phyloP scores from a whole-genome alignment of 2,888 invertebrate genomes.

The Achlya flavicornis region DNA sequence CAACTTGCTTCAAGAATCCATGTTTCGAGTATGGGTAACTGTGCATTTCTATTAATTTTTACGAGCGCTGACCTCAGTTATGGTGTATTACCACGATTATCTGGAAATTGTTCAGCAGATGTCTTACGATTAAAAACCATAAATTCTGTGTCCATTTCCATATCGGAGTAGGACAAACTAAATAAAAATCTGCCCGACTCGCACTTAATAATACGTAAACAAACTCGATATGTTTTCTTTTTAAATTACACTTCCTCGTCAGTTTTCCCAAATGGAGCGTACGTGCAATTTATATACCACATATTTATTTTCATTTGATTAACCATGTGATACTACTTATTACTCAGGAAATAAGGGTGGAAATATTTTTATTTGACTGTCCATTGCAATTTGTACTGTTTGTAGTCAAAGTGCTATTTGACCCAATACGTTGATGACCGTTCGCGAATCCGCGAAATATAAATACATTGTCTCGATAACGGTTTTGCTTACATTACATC shows the following conservation, averaged over 20 bases:
- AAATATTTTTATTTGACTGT: not conserved
- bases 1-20: not conserved
- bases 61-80: not conserved
- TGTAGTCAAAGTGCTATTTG: conserved; percentile 12
- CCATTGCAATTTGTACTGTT: not conserved
- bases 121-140: not conserved
- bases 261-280: conserved; percentile 10
- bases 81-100: not conserved
- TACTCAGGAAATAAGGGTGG: not conserved
- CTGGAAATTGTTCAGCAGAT: not conserved
- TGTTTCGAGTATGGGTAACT: not conserved
- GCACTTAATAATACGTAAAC: conserved; percentile 18
- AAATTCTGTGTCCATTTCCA: conserved; percentile 28
- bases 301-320: not conserved
- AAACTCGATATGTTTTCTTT: conserved; percentile 12
- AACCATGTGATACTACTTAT: not conserved
- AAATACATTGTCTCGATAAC: conserved; percentile 43
- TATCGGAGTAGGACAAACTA: conserved; percentile 35
- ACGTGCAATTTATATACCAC: not conserved
- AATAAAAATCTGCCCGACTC: conserved; percentile 23
- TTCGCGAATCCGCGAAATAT: conserved; percentile 34
- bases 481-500: conserved; percentile 26
- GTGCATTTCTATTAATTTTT: not conserved
- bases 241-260: conserved; percentile 8
- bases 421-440: conserved; percentile 31